phyloP scores from a whole-genome alignment of 2,888 invertebrate genomes.

The Apodemia hepburni region DNA sequence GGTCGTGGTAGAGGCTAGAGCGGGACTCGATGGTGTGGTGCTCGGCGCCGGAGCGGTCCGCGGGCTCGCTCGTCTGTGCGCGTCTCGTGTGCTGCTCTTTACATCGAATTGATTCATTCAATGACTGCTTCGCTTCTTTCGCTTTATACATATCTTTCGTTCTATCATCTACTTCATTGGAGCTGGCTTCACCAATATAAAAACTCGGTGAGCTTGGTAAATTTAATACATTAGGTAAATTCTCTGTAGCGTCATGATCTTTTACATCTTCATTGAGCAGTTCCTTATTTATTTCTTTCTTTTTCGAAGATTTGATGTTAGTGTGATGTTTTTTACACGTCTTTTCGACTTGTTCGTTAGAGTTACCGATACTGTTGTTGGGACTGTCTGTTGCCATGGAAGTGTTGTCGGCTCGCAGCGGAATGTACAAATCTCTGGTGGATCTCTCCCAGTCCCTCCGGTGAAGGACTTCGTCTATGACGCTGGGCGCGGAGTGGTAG shows the following conservation, averaged over 20 bases:
- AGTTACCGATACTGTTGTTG: conserved; percentile 29
- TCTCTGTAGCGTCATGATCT: conserved; percentile 51
- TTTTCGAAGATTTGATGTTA: conserved; percentile 60
- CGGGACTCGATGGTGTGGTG: conserved; percentile 57
- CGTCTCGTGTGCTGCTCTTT: conserved; percentile 44
- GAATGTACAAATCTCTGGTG: conserved; percentile 58
- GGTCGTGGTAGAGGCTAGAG: conserved; percentile 40
- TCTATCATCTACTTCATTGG: conserved; percentile 24
- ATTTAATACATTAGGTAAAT: no score
- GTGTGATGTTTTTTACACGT: conserved; percentile 65
- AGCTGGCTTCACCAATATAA: conserved; percentile 53
- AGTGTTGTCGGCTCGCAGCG: conserved; percentile 37
- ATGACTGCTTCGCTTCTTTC: conserved; percentile 51
- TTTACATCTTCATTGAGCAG: conserved; percentile 48
- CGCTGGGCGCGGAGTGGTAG: conserved; percentile 70
- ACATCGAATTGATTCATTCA: conserved; percentile 57
- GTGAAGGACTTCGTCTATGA: conserved; percentile 65
- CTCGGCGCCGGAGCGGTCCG: conserved; percentile 60
- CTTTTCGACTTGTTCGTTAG: conserved; percentile 38
- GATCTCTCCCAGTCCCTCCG: conserved; percentile 70
- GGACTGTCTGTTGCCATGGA: conserved; percentile 37
- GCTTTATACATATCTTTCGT: conserved; percentile 42
- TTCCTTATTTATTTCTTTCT: conserved; percentile 42
- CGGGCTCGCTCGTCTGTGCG: conserved; percentile 10
- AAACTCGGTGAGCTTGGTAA: conserved; percentile 38